Evolutionary conservation across 2,797 vertebrate species (phyloP).

Genomic region (Ispidina lecontei): DNA sequence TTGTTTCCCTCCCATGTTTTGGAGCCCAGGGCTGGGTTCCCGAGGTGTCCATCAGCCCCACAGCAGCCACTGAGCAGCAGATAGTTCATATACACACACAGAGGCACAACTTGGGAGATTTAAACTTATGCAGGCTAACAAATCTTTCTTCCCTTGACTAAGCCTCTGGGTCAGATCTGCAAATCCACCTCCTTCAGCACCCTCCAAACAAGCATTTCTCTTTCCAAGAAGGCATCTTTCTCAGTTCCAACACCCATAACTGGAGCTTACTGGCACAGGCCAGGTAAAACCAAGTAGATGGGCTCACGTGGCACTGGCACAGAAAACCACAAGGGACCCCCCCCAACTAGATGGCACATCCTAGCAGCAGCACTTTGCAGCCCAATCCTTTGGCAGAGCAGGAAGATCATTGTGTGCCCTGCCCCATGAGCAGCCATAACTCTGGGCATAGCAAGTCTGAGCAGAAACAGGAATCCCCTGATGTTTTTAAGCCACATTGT

Average conservation of each 20-base stretch:
- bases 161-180: not conserved
- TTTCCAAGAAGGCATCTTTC: not conserved
- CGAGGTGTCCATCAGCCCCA: not conserved
- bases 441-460: not conserved
- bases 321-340: not conserved
- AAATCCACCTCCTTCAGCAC: not conserved
- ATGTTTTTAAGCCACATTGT: not conserved
- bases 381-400: not conserved
- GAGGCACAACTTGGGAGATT: not conserved
- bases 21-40: not conserved
- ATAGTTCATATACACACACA: not conserved
- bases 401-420: rapidly evolving
- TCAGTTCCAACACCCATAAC: not conserved
- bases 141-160: not conserved
- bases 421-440: too few species aligned
- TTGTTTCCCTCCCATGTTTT: not conserved
- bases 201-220: not conserved
- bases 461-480: not conserved
- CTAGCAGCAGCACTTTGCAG: rapidly evolving
- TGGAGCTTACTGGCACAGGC: rapidly evolving
- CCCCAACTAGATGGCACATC: rapidly evolving
- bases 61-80: not conserved
- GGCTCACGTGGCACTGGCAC: rapidly evolving
- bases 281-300: not conserved
- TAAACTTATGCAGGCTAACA: not conserved